phyloP scores from a whole-genome alignment of 1,140 invertebrate genomes.

The Batillaria attramentaria region DNA sequence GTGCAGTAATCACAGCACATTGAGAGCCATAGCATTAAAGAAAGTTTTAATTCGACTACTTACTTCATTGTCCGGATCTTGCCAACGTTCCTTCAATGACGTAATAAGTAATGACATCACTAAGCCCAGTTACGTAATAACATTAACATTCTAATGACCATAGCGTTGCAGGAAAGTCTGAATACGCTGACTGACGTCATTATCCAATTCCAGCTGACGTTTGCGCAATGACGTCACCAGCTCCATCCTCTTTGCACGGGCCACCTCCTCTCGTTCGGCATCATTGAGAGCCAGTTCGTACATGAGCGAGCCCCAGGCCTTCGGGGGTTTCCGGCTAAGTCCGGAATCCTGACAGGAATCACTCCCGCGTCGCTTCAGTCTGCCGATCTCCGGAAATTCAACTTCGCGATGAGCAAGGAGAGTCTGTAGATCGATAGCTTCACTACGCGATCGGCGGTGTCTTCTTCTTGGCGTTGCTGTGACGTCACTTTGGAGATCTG shows the following conservation, averaged over 20 bases:
- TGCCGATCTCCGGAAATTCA: background rate
- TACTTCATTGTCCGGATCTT: background rate
- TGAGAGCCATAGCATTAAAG: background rate
- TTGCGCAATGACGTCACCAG: constrained; percentile 17
- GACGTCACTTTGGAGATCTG: background rate
- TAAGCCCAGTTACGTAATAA: too few species aligned
- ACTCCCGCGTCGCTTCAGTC: background rate
- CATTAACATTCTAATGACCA: background rate
- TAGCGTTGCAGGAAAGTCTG: constrained; percentile 7
- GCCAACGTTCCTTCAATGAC: background rate
- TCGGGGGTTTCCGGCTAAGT: background rate
- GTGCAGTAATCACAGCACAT: too few species aligned
- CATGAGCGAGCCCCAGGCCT: background rate
- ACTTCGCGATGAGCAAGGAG: background rate
- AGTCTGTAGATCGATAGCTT: background rate
- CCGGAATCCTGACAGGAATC: background rate
- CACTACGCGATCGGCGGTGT: constrained; percentile 3
- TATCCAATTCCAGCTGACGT: constrained; percentile 18
- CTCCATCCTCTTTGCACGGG: constrained; percentile 15
- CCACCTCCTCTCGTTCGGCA: constrained; percentile 6
- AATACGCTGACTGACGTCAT: constrained; percentile 20
- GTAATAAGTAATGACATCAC: background rate
- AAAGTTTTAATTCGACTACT: background rate
- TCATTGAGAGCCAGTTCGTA: background rate
- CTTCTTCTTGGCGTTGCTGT: background rate